Conservation (phyloP, 2,888 invertebrate genomes). For the Elgonia sp. region DNA sequence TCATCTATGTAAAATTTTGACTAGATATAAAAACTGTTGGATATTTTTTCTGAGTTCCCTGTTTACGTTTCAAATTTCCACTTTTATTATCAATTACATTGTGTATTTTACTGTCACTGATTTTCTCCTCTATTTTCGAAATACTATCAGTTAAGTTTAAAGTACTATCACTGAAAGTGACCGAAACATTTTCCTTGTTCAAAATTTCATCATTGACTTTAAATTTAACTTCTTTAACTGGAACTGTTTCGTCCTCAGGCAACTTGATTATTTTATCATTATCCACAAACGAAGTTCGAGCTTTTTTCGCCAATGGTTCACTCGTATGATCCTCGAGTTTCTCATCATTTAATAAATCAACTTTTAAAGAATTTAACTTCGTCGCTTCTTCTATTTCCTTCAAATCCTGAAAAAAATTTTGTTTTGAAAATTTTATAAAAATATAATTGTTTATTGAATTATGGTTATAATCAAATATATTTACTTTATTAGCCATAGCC, state of each 20-base stretch:
- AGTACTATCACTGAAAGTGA: not conserved
- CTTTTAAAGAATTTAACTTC: conserved; percentile 1
- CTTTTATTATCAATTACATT: not conserved
- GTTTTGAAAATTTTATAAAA: not conserved
- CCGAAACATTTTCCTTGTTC: not conserved
- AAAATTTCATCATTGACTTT: not conserved
- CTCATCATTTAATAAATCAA: not conserved
- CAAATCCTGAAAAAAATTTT: conserved; percentile 22
- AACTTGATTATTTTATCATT: not conserved
- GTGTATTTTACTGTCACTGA: no score
- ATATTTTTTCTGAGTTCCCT: conserved; percentile 3
- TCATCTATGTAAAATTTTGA: not conserved
- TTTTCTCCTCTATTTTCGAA: not conserved
- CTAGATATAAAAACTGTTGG: conserved; percentile 44
- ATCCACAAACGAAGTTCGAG: conserved; percentile 5
- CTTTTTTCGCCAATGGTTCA: conserved; percentile 11
- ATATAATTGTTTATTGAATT: not conserved
- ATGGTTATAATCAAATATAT: not conserved
- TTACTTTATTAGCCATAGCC: conserved; percentile 30
- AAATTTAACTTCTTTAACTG: conserved; percentile 20
- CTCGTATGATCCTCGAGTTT: conserved; percentile 6
- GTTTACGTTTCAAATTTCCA: conserved; percentile 18
- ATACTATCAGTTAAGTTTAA: not conserved
- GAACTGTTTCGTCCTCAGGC: not conserved
- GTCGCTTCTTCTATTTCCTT: not conserved